Evolutionary conservation across 2,888 invertebrate species (phyloP), one percentile per base, ranked within the genome.

Genomic region (Dasypogon diadema): DNA sequence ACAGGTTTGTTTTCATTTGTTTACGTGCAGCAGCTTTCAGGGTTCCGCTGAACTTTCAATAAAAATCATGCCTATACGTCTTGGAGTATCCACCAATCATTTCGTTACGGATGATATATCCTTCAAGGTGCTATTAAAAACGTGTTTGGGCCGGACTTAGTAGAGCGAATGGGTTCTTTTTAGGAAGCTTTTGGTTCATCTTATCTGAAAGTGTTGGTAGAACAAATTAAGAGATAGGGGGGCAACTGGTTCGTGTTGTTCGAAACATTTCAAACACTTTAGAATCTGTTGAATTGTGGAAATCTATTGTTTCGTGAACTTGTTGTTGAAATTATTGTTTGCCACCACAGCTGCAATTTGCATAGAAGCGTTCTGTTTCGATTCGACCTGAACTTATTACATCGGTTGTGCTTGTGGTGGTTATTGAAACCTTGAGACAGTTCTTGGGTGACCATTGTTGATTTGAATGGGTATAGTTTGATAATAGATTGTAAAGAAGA

Each of bases 81-180:
- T 78, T 48, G 75, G 75, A 65, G 76, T 79, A 76, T 79, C 75
- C 79, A 79, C 80, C 80, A 80, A 80, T 80, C 80, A 78, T 79
- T 80, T 79, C 74, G 79, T 79, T 79, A 80, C 79, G 76, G 74
- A 75, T 78, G 60, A 77, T 55, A 75, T 78, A 79, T 79, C 79
- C 80, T 80, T 79, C 79, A 80, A 78, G 77, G 77, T 75, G 77
- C 78, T 77, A 79, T 80, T 79, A 78, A 78, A 80, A 80, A 79
- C 78, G 77, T 79, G 79, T 78, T 79, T 78, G 80, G 80, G 80
- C 78, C 78, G 80, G 78, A 77, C 79, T 78, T 42, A 24, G 18
- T 21, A 51, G 70, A 30, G 34, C 70, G 70, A 68, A 68, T 68
- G 24, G 48, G 46, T 21, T 24, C 16, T 46, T 34, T 46, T 54